Evolutionary conservation across 2,888 invertebrate genomes (phyloP).

Genomic region (Amphipyra tragopoginis): DNA sequence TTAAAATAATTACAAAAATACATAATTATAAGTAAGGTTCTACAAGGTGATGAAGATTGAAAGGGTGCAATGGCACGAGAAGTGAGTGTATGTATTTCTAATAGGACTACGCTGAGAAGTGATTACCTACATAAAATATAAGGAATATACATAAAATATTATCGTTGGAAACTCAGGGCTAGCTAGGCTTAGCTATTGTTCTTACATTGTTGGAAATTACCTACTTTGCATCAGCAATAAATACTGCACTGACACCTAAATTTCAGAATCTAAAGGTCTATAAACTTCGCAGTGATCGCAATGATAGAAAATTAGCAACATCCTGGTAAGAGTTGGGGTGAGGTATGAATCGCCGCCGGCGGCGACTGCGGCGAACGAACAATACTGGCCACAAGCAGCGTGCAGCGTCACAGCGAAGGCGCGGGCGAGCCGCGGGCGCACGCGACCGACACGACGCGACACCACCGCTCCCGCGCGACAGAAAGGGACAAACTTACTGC

Average conservation of each 20-base stretch:
- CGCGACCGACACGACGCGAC: slow-evolving; percentile 66
- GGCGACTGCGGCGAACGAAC: slow-evolving; percentile 68
- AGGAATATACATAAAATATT: slow-evolving; percentile 2
- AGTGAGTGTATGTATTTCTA: no score
- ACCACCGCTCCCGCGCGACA: slow-evolving; percentile 55
- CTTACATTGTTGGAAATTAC: slow-evolving; percentile 53
- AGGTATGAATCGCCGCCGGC: slow-evolving; percentile 85
- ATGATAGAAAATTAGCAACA: slow-evolving; percentile 89
- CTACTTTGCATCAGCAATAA: slow-evolving; percentile 73
- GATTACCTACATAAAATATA: no score
- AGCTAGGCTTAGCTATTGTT: slow-evolving; percentile 24
- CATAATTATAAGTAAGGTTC: no score
- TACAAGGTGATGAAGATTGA: no score
- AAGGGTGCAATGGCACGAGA: no score
- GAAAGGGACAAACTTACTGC: slow-evolving; percentile 71
- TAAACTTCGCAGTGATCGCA: slow-evolving; percentile 85
- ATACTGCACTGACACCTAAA: slow-evolving; percentile 87
- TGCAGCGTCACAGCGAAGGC: slow-evolving; percentile 76
- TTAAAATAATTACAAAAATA: no score
- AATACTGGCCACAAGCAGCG: slow-evolving; percentile 75
- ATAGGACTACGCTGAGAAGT: no score
- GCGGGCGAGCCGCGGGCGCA: slow-evolving; percentile 72
- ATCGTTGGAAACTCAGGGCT: slow-evolving; percentile 11
- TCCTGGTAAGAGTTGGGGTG: slow-evolving; percentile 86
- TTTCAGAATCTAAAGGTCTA: slow-evolving; percentile 84